Evolutionary conservation across 2,888 invertebrate genomes (phyloP).

Genomic region (Lochmaea capreae): DNA sequence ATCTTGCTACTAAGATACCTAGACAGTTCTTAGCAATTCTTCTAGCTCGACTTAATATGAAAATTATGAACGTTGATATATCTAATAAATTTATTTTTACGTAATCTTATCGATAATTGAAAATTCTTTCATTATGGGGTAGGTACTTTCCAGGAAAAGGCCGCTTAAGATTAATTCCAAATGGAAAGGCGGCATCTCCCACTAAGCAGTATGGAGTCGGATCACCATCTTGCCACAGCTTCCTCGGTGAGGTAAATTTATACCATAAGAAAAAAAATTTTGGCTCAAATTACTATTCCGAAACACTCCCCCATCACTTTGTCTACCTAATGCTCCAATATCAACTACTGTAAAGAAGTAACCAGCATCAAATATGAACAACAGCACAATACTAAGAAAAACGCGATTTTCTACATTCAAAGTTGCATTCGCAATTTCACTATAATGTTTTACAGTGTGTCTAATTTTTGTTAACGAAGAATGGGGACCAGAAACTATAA

Average conservation of each 20-base stretch:
- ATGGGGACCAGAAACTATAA: too few relatives aligned
- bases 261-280: conserved; percentile 14
- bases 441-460: too few relatives aligned
- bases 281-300: conserved; percentile 37
- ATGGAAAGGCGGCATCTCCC: conserved; percentile 20
- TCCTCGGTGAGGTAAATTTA: conserved; percentile 9
- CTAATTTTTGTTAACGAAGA: too few relatives aligned
- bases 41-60: conserved; percentile 2
- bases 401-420: too few relatives aligned
- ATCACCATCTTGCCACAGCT: background rate
- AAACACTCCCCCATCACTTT: conserved; percentile 40
- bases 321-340: conserved; percentile 38
- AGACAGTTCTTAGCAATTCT: background rate
- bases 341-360: conserved; percentile 40
- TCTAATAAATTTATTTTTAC: background rate
- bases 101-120: conserved; percentile 19
- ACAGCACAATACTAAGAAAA: conserved; percentile 38
- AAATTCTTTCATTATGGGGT: conserved; percentile 12
- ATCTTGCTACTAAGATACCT: conserved; percentile 3
- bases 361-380: conserved; percentile 28
- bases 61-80: background rate
- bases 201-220: conserved; percentile 4
- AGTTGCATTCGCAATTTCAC: too few relatives aligned
- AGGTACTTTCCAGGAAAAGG: conserved; percentile 19
- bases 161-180: background rate